Evolutionary conservation across 2,113 vertebrate genomes (phyloP).

Genomic region (Phrynosoma blainvillii): DNA sequence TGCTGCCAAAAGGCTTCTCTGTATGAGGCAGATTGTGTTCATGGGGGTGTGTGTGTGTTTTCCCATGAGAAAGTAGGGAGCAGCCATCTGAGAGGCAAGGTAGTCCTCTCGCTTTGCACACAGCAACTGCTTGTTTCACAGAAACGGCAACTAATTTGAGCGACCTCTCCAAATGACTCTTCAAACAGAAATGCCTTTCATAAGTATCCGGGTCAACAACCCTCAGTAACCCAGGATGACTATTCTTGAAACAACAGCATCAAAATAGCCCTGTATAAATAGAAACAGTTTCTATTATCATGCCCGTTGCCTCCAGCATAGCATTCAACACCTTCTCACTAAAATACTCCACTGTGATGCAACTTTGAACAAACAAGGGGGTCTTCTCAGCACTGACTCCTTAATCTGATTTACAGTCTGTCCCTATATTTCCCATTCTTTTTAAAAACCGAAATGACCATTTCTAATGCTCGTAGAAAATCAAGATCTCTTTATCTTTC

Average conservation of each 20-base stretch:
- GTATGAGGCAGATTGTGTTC: slow-evolving; percentile 59
- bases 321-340: slow-evolving; percentile 66
- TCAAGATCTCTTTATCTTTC: slow-evolving; percentile 39
- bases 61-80: slow-evolving; percentile 84
- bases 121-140: slow-evolving; percentile 83
- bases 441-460: slow-evolving; percentile 66
- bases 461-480: slow-evolving; percentile 61
- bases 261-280: slow-evolving; percentile 81
- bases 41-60: slow-evolving; percentile 62
- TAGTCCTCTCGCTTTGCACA: slow-evolving; percentile 73
- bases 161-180: slow-evolving; percentile 75
- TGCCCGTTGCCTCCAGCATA: slow-evolving; percentile 71
- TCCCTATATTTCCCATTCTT: slow-evolving; percentile 48
- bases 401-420: slow-evolving; percentile 58
- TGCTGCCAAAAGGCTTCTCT: slow-evolving; percentile 51
- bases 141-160: slow-evolving; percentile 76
- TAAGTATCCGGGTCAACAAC: slow-evolving; percentile 89
- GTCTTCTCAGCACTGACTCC: slow-evolving; percentile 56
- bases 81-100: slow-evolving; percentile 69
- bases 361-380: slow-evolving; percentile 59
- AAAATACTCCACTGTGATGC: slow-evolving; percentile 65
- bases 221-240: slow-evolving; percentile 76
- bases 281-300: slow-evolving; percentile 77
- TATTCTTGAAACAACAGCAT: slow-evolving; percentile 79
- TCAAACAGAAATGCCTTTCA: slow-evolving; percentile 88